These are phyloP conservation scores for Drepana falcataria DNA, from an alignment of 2,888 invertebrate genomes.

Conservation along the genomic window DNA sequence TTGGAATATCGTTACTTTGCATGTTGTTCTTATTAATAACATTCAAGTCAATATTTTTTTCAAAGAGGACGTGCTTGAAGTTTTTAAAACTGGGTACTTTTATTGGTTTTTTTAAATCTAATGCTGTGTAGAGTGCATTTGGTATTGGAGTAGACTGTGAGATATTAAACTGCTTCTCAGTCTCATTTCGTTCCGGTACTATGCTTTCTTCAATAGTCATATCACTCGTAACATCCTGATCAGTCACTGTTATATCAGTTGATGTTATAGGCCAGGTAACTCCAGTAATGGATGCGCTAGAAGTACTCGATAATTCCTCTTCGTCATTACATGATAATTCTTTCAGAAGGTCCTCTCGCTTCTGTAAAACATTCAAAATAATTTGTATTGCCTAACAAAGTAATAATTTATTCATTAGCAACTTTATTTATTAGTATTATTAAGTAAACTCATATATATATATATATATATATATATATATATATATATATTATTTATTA, in stretches of 20 bases:
- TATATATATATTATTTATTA: no score
- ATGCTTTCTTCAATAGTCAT: conserved; percentile 41
- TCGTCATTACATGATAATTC: conserved; percentile 79
- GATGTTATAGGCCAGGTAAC: conserved; percentile 36
- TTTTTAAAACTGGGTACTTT: conserved; percentile 17
- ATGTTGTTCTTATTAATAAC: conserved; percentile 44
- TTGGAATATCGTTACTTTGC: conserved; percentile 59
- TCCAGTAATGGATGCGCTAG: conserved; percentile 29
- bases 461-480: no score
- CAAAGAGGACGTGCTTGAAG: conserved; percentile 26
- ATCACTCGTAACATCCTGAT: conserved; percentile 47
- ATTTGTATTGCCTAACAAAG: neutral
- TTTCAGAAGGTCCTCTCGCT: conserved; percentile 79
- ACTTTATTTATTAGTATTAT: no score
- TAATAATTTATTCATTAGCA: neutral
- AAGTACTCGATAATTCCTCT: conserved; percentile 53
- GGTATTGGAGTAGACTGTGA: conserved; percentile 28
- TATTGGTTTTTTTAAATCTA: neutral
- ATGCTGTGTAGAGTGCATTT: conserved; percentile 7
- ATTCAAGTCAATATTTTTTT: conserved; percentile 41
- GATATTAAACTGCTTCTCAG: conserved; percentile 31
- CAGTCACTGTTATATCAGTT: conserved; percentile 33
- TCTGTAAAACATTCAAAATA: conserved; percentile 48
- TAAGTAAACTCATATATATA: no score
- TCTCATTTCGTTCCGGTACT: conserved; percentile 46